These are phyloP conservation scores for Pseudocheirus occidentalis DNA, from an alignment of 2,797 vertebrate genomes.

Conservation along the genomic window DNA sequence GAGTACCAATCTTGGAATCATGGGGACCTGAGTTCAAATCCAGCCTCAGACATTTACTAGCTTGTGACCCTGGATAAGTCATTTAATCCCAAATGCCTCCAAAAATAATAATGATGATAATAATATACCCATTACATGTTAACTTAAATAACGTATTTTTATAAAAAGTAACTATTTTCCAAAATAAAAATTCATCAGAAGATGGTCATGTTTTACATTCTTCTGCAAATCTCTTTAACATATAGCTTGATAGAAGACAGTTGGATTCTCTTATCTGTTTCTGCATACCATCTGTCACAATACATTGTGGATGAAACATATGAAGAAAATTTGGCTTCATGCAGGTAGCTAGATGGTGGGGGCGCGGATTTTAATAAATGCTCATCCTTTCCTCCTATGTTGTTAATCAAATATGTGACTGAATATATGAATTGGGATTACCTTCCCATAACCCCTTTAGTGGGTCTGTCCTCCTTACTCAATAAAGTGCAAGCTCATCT, in stretches of 20 bases:
- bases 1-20: no score
- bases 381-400: background rate
- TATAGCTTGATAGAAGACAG: background rate
- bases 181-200: background rate
- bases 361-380: background rate
- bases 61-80: no score
- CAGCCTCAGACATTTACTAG: no score
- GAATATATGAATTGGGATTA: background rate
- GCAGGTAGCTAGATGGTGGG: background rate
- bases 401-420: background rate
- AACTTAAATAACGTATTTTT: no score
- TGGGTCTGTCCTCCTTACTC: background rate
- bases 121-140: no score
- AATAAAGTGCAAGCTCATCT: background rate
- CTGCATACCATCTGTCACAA: background rate
- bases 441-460: background rate
- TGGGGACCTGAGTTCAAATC: no score
- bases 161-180: background rate
- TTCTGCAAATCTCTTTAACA: background rate
- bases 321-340: background rate
- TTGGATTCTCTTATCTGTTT: background rate
- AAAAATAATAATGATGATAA: no score
- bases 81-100: no score
- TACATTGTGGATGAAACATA: background rate
- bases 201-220: background rate